A percentile compares a stretch with the other conserved stretches of the same genome.
Conservation (phyloP, 2,113 vertebrate species). For the Leiothrix lutea region DNA sequence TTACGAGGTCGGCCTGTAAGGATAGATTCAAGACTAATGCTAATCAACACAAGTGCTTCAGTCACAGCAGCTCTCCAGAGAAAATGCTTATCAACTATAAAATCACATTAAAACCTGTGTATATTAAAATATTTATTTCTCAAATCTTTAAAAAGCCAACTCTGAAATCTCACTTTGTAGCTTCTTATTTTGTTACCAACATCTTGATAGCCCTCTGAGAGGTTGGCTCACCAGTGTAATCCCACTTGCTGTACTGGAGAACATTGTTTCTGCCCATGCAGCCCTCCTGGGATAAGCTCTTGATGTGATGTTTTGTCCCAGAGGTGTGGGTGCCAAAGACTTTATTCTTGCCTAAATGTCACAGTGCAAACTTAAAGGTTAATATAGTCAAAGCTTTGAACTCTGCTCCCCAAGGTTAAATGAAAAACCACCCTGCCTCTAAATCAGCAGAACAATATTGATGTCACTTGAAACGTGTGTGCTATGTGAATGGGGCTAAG, state of each 20-base stretch:
- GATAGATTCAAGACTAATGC: neutral
- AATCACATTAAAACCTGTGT: neutral
- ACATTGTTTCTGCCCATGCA: neutral
- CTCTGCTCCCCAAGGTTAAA: neutral
- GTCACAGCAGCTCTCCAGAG: neutral
- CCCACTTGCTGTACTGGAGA: neutral
- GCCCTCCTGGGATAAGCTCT: neutral
- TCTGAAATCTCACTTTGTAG: neutral
- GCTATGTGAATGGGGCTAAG: neutral
- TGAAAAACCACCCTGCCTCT: neutral
- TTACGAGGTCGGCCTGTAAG: neutral
- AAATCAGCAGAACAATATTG: neutral
- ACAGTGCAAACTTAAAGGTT: neutral
- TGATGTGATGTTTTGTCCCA: neutral
- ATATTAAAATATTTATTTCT: neutral
- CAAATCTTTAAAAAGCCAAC: neutral
- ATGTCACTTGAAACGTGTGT: neutral
- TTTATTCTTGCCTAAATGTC: neutral
- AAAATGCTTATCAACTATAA: neutral
- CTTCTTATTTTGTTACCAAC: neutral
- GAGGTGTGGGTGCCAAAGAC: neutral
- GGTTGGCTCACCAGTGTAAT: neutral
- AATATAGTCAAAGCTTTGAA: slow-evolving; percentile 8
- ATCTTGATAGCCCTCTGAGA: neutral
- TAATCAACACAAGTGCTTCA: neutral